Evolutionary conservation across 2,888 invertebrate species (phyloP).

Genomic region (Rhagophthalmus giganteus): DNA sequence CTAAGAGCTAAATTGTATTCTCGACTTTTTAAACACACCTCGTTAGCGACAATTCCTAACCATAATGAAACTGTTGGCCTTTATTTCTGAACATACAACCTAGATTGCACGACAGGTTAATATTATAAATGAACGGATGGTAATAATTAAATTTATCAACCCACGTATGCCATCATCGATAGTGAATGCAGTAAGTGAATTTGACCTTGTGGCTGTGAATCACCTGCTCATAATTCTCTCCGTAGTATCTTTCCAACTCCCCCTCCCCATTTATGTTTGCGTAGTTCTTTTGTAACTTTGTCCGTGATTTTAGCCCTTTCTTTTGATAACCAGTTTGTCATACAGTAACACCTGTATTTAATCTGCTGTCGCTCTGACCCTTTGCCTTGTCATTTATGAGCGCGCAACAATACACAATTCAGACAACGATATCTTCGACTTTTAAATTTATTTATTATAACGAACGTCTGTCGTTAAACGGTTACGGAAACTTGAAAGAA

Average conservation of each 20-base stretch:
- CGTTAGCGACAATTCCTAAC: too few species aligned
- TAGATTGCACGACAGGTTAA: not conserved
- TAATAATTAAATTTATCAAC: slow-evolving; percentile 10
- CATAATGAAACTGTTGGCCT: too few species aligned
- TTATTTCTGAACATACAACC: too few species aligned
- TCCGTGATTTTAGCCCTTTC: slow-evolving; percentile 17
- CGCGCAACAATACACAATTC: not conserved
- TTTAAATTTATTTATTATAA: too few species aligned
- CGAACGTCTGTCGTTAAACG: too few species aligned
- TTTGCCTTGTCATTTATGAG: slow-evolving; percentile 19
- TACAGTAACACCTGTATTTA: slow-evolving; percentile 25
- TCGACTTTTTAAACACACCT: too few species aligned
- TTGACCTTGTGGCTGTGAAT: slow-evolving; percentile 26
- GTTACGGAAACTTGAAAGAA: not conserved
- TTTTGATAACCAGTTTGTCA: slow-evolving; percentile 22
- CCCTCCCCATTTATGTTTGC: slow-evolving; percentile 14
- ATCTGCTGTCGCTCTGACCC: slow-evolving; percentile 20
- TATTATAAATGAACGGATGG: not conserved
- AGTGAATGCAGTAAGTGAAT: slow-evolving; percentile 19
- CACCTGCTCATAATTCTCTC: slow-evolving; percentile 19
- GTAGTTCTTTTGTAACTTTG: slow-evolving; percentile 21
- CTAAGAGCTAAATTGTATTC: not conserved
- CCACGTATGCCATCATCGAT: slow-evolving; percentile 21
- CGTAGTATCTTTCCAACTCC: slow-evolving; percentile 3
- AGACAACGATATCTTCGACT: too few species aligned